Evolutionary conservation across 1,140 invertebrate genomes (phyloP).

Genomic region (Drosophila ambigua): DNA sequence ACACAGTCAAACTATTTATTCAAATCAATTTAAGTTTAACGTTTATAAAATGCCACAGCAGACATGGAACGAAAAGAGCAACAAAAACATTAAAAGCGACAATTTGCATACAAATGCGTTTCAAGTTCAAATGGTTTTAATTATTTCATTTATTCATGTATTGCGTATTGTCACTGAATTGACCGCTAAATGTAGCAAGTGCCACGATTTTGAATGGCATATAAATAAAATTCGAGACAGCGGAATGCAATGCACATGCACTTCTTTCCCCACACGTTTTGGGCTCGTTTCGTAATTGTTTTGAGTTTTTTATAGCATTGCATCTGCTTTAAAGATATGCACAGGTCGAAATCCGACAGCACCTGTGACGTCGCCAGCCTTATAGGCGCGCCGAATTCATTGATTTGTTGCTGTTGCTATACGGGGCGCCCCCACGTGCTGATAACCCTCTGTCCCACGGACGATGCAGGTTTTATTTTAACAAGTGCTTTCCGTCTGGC

Average conservation of each 20-base stretch:
- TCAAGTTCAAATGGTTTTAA: slow-evolving; percentile 7
- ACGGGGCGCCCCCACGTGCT: slow-evolving; percentile 26
- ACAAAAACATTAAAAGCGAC: slow-evolving; percentile 26
- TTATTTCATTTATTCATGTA: slow-evolving; percentile 3
- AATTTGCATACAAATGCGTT: slow-evolving; percentile 18
- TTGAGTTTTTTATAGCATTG: slow-evolving; percentile 13
- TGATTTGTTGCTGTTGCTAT: slow-evolving; percentile 52
- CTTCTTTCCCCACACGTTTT: too few species aligned
- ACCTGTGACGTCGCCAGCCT: slow-evolving; percentile 30
- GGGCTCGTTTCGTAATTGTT: neutral
- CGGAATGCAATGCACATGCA: too few species aligned
- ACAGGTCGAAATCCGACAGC: neutral
- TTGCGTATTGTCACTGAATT: slow-evolving; percentile 8
- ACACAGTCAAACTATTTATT: slow-evolving; percentile 42
- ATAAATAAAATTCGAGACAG: neutral
- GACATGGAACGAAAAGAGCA: slow-evolving; percentile 24
- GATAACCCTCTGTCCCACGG: neutral
- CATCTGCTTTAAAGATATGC: slow-evolving; percentile 17
- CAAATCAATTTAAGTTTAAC: slow-evolving; percentile 19
- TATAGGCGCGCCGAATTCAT: neutral
- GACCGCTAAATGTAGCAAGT: slow-evolving; percentile 10
- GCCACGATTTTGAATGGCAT: slow-evolving; percentile 8
- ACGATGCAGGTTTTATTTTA: slow-evolving; percentile 10
- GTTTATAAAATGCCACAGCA: slow-evolving; percentile 25
- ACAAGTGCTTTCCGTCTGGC: slow-evolving; percentile 15